Evolutionary conservation across 2,888 invertebrate genomes (phyloP).

Genomic region (Melangyna quadrimaculata): DNA sequence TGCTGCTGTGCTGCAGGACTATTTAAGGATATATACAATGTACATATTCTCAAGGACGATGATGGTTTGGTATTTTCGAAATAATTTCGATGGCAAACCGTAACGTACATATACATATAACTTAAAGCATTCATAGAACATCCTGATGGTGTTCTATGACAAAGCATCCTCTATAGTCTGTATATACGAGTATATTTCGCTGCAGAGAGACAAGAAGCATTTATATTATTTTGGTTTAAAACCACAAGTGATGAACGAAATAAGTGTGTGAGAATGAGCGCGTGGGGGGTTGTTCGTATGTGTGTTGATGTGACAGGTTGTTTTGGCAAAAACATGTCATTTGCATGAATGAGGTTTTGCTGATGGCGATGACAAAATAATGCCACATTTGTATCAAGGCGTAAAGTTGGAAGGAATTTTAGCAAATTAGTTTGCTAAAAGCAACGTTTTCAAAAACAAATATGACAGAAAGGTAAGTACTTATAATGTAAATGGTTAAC

Average conservation of each 20-base stretch:
- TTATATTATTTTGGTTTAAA: background rate
- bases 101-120: background rate
- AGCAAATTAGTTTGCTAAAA: slow-evolving; percentile 3
- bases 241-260: slow-evolving; percentile 21
- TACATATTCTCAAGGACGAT: slow-evolving; percentile 34
- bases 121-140: slow-evolving; percentile 9
- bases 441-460: background rate
- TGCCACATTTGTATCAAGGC: background rate
- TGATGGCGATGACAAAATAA: slow-evolving; percentile 15
- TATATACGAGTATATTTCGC: background rate
- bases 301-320: slow-evolving; percentile 18
- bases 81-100: slow-evolving; percentile 38
- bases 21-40: background rate
- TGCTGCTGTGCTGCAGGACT: background rate
- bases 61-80: slow-evolving; percentile 47
- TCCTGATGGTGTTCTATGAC: too few relatives aligned
- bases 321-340: slow-evolving; percentile 32
- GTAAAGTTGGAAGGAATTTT: background rate
- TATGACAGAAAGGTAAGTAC: background rate
- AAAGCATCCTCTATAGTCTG: background rate
- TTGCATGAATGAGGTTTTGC: slow-evolving; percentile 26
- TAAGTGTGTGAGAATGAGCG: background rate
- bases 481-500: background rate
- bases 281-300: background rate
- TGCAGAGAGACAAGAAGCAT: background rate